These are phyloP conservation scores for Natrix natrix DNA, from an alignment of 2,797 vertebrate genomes.

Conservation along the genomic window DNA sequence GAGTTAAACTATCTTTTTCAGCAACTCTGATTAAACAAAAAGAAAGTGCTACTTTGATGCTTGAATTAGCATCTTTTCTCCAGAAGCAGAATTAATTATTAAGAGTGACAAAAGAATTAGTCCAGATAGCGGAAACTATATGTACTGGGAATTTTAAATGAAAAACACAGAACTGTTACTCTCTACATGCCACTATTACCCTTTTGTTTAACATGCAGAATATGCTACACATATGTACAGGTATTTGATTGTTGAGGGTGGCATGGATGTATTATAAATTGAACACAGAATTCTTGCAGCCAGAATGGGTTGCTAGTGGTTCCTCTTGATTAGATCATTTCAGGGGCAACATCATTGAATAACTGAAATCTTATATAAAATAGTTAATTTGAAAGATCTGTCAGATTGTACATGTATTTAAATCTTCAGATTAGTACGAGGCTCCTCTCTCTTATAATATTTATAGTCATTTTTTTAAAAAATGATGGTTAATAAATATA, in stretches of 20 bases:
- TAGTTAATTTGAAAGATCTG: constrained; percentile 58
- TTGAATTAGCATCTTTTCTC: constrained; percentile 79
- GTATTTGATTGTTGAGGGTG: constrained; percentile 32
- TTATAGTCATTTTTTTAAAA: not conserved
- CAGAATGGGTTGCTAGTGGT: not conserved
- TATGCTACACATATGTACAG: constrained; percentile 41
- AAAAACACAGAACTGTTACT: constrained; percentile 71
- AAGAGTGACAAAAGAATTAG: constrained; percentile 78
- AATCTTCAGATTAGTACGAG: not conserved
- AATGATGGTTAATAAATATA: not conserved
- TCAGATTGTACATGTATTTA: constrained; percentile 40
- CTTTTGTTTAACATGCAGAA: constrained; percentile 55
- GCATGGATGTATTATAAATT: constrained; percentile 43
- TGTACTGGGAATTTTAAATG: constrained; percentile 75
- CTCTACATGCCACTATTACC: constrained; percentile 54
- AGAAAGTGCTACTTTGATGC: constrained; percentile 75
- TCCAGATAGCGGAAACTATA: constrained; percentile 74
- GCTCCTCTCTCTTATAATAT: not conserved
- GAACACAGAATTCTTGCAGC: constrained; percentile 59
- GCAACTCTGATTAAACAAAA: constrained; percentile 75
- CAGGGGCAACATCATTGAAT: constrained; percentile 71
- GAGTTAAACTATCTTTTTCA: constrained; percentile 71
- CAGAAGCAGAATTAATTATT: constrained; percentile 78
- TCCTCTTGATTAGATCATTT: constrained; percentile 66
- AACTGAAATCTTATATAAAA: constrained; percentile 60